Evolutionary conservation across 2,888 invertebrate species (phyloP).

Genomic region (Dicycla oo): DNA sequence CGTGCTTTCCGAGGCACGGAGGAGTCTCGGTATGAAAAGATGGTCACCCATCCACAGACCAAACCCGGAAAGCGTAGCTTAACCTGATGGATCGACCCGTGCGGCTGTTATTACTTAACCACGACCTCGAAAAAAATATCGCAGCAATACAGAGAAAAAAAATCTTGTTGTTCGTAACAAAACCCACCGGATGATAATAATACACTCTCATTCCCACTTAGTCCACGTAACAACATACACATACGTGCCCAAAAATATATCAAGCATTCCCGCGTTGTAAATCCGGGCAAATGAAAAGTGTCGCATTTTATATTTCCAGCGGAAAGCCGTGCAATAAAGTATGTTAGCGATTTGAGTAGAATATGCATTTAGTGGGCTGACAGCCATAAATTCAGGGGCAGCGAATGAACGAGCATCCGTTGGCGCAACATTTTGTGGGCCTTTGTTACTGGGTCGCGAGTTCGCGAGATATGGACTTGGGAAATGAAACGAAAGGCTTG

Average conservation of each 20-base stretch:
- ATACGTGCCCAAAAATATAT: conserved; percentile 45
- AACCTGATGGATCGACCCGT: no score
- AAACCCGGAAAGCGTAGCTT: no score
- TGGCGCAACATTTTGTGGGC: conserved; percentile 73
- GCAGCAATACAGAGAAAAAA: no score
- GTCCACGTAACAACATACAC: conserved; percentile 19
- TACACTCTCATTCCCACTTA: conserved; percentile 23
- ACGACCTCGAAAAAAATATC: no score
- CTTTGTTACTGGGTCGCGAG: conserved; percentile 65
- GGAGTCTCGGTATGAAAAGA: no score
- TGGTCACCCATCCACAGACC: no score
- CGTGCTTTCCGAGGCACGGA: no score
- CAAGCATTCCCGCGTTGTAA: conserved; percentile 59
- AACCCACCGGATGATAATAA: conserved; percentile 6
- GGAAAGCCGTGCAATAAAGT: conserved; percentile 77
- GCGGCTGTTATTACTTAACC: no score
- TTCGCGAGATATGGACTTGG: conserved; percentile 68
- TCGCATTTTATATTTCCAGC: conserved; percentile 75
- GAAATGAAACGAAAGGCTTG: conserved; percentile 59
- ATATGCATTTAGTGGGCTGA: conserved; percentile 82
- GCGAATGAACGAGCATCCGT: conserved; percentile 78
- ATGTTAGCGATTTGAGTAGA: conserved; percentile 79
- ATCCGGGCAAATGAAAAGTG: conserved; percentile 69
- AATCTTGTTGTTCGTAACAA: neutral
- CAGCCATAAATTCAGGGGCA: conserved; percentile 78